phyloP scores from a whole-genome alignment of 2,113 vertebrate species.

The Toxotes chatareus region DNA sequence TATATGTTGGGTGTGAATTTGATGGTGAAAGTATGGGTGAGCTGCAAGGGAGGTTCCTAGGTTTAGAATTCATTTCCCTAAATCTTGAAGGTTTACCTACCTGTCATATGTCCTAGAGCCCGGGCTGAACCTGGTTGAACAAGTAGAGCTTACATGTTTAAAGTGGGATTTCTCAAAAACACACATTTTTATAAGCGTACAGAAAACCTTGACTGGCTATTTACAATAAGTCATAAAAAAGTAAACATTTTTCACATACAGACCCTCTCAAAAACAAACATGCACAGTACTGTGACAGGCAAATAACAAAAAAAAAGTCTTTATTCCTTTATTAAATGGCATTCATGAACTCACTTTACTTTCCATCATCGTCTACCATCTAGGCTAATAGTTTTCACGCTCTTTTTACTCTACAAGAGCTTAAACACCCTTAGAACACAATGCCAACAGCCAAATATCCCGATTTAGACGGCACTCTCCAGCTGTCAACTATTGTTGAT shows the following conservation, averaged over 20 bases:
- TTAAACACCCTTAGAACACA: slow-evolving; percentile 19
- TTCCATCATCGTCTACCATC: slow-evolving; percentile 21
- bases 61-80: background rate
- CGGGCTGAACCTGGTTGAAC: background rate
- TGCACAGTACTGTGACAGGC: background rate
- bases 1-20: too few species aligned
- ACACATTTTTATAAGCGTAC: background rate
- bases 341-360: slow-evolving; percentile 5
- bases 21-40: background rate
- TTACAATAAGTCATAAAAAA: background rate
- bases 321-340: slow-evolving; percentile 1
- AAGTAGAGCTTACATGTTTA: background rate
- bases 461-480: background rate
- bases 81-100: background rate
- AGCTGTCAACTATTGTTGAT: slow-evolving; percentile 11
- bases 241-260: background rate
- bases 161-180: background rate
- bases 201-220: background rate
- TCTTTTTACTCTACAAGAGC: slow-evolving; percentile 10
- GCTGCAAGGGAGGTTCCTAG: background rate
- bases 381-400: slow-evolving; percentile 5
- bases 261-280: background rate
- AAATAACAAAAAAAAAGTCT: slow-evolving; percentile 6
- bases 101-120: background rate
- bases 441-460: slow-evolving; percentile 6